These are phyloP conservation scores for Geotrupes spiniger DNA, from an alignment of 2,888 invertebrate species.

Conservation along the genomic window DNA sequence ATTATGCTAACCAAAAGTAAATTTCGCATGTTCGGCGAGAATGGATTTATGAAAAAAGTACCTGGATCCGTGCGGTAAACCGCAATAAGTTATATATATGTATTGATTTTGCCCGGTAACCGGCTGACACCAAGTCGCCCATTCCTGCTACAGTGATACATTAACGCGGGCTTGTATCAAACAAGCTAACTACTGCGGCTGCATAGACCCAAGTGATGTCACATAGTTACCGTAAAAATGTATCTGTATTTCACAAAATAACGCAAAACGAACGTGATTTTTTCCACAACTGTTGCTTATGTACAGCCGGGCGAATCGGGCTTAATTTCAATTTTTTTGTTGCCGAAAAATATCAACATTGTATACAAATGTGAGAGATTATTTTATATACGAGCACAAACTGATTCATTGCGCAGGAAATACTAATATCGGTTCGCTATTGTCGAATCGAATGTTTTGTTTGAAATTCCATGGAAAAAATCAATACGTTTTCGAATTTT, in stretches of 20 bases:
- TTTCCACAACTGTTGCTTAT: background rate
- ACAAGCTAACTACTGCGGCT: background rate
- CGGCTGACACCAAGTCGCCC: constrained; percentile 37
- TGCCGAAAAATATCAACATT: background rate
- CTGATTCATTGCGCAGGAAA: too few species aligned
- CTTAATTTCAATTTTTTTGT: too few species aligned
- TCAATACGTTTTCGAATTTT: too few species aligned
- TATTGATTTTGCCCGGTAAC: constrained; percentile 42
- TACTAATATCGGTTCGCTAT: too few species aligned
- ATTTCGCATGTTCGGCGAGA: too few species aligned
- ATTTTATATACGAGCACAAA: too few species aligned
- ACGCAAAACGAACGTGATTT: background rate
- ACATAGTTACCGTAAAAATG: background rate
- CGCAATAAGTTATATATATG: constrained; percentile 2
- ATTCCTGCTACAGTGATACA: constrained; percentile 34
- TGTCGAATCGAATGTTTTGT: too few species aligned
- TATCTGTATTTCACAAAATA: constrained; percentile 1
- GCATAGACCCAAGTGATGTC: background rate
- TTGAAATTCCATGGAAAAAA: too few species aligned
- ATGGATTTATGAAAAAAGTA: too few species aligned
- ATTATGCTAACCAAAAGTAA: too few species aligned
- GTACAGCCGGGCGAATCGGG: background rate
- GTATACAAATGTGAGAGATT: constrained; percentile 3
- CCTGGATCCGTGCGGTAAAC: background rate
- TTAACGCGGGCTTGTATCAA: constrained; percentile 34